Percentiles rank a stretch among this genome's conserved stretches.
These are phyloP conservation scores for Pelusios castaneus DNA, from an alignment of 2,113 vertebrate species.

Conservation along the genomic window DNA sequence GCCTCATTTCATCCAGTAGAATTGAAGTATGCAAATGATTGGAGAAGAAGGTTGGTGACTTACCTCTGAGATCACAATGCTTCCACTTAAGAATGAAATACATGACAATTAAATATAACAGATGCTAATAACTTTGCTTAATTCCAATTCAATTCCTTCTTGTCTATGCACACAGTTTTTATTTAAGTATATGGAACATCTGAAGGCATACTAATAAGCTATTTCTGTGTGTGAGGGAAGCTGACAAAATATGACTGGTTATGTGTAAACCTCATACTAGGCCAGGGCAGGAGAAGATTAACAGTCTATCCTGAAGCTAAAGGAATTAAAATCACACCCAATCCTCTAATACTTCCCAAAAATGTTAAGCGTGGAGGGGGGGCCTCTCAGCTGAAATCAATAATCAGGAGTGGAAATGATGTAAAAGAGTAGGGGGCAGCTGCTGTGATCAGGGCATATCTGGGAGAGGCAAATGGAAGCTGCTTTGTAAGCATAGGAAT, in stretches of 20 bases:
- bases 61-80: no score
- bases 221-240: neutral
- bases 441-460: accelerated
- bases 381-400: neutral
- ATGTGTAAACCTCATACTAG: accelerated
- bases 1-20: no score
- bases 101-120: no score
- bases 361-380: neutral
- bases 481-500: neutral
- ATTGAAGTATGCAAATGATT: no score
- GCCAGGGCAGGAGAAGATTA: neutral
- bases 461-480: accelerated
- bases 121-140: no score
- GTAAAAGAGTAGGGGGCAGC: accelerated
- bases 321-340: accelerated
- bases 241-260: neutral
- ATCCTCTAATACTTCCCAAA: neutral
- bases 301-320: neutral
- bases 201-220: no score
- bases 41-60: no score
- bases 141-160: no score
- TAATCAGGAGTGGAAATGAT: neutral
- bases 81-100: no score
- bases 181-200: no score
- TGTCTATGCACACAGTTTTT: no score